Conservation (phyloP, 2,113 vertebrate genomes). For the Upupa epops region DNA sequence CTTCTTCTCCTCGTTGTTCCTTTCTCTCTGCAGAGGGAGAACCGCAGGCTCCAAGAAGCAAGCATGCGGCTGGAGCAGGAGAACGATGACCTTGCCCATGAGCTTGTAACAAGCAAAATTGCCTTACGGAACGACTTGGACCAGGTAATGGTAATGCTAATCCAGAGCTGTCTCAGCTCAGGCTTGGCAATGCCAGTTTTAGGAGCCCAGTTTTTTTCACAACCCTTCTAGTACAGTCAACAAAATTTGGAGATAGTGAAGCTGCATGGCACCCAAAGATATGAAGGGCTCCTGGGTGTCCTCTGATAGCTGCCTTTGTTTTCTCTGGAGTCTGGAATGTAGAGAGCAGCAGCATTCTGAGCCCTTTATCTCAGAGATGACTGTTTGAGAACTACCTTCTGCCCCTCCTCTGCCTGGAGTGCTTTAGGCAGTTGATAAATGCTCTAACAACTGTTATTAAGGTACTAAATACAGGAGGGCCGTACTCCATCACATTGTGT, state of each 20-base stretch:
- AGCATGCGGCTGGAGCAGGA: conserved; percentile 98
- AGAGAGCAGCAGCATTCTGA: not conserved
- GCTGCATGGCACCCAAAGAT: not conserved
- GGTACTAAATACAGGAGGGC: not conserved
- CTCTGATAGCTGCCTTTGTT: not conserved
- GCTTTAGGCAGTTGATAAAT: not conserved
- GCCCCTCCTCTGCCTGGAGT: not conserved
- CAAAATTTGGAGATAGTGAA: not conserved
- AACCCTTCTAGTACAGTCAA: not conserved
- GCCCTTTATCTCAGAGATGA: not conserved
- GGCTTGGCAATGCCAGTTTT: not conserved
- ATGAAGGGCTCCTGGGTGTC: not conserved
- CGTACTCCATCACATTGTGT: not conserved
- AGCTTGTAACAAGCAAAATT: conserved; percentile 98
- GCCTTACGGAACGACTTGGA: conserved; percentile 95
- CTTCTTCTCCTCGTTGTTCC: conserved; percentile 15
- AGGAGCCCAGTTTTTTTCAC: not conserved
- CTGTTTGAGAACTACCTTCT: not conserved
- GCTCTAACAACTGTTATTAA: not conserved
- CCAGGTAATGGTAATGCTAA: conserved; percentile 88
- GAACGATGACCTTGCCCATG: conserved; percentile 96
- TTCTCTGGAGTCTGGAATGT: not conserved
- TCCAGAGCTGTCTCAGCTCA: not conserved
- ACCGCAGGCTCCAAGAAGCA: conserved; percentile 96
- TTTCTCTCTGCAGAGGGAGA: conserved; percentile 86